Percentiles rank a stretch among this genome's conserved stretches.
phyloP scores from a whole-genome alignment of 2,113 vertebrate species.

The Notechis scutatus region DNA sequence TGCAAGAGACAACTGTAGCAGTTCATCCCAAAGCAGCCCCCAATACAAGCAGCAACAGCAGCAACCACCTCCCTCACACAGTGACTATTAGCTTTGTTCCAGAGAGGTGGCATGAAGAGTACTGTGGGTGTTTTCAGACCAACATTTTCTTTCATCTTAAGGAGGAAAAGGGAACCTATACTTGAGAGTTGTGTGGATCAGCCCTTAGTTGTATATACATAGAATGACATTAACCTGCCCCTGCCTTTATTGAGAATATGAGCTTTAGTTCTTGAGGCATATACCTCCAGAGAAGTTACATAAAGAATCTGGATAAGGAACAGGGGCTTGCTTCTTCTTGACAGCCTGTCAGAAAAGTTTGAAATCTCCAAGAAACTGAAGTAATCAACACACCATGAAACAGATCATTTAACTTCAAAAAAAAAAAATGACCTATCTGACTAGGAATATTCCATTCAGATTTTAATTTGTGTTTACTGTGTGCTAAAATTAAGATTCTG shows the following conservation, averaged over 20 bases:
- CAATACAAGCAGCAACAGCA: not conserved
- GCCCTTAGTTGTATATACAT: not conserved
- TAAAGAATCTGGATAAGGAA: not conserved
- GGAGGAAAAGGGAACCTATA: not conserved
- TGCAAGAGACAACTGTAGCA: not conserved
- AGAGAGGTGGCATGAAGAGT: not conserved
- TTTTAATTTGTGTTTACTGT: not conserved
- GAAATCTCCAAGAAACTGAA: not conserved
- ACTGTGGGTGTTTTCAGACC: not conserved
- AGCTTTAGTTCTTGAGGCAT: not conserved
- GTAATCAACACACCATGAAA: not conserved
- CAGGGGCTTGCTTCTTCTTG: not conserved
- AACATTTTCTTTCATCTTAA: not conserved
- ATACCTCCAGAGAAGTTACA: not conserved
- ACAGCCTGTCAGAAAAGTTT: not conserved
- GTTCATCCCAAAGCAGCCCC: not conserved
- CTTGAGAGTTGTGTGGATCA: not conserved
- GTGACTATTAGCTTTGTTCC: not conserved
- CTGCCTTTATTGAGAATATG: not conserved
- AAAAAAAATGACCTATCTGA: not conserved
- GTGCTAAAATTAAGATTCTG: not conserved
- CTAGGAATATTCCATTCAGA: not conserved
- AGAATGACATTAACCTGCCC: not conserved
- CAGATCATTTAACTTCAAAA: not conserved
- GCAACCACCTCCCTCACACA: not conserved